Evolutionary conservation across 2,888 invertebrate species (phyloP).

Genomic region (Belgica antarctica): DNA sequence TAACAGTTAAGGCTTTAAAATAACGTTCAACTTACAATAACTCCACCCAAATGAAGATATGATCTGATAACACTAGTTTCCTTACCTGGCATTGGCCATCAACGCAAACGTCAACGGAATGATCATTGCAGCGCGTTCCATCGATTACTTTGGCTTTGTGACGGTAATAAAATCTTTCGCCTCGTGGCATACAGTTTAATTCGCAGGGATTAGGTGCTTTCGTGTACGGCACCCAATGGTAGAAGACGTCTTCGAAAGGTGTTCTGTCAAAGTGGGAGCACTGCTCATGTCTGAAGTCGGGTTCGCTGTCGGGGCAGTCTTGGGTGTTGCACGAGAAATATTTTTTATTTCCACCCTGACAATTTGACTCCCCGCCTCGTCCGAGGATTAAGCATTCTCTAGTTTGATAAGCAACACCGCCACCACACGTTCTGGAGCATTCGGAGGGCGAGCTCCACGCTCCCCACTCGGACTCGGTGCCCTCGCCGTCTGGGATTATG

Average conservation of each 20-base stretch:
- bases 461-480: constrained; percentile 68
- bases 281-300: constrained; percentile 85
- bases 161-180: constrained; percentile 86
- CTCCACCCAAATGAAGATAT: background rate
- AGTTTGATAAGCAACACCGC: constrained; percentile 84
- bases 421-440: constrained; percentile 90
- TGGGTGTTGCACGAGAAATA: constrained; percentile 91
- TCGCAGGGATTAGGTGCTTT: constrained; percentile 89
- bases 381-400: constrained; percentile 70
- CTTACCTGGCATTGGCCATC: constrained; percentile 87
- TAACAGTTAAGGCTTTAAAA: background rate
- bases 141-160: constrained; percentile 78
- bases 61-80: constrained; percentile 39
- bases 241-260: constrained; percentile 76
- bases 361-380: constrained; percentile 62
- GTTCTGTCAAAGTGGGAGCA: constrained; percentile 80
- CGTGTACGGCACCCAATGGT: constrained; percentile 86
- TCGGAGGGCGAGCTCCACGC: constrained; percentile 79
- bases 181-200: constrained; percentile 90
- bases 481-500: constrained; percentile 68
- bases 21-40: background rate
- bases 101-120: constrained; percentile 88
- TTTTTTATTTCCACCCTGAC: constrained; percentile 75
- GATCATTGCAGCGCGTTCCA: constrained; percentile 79
- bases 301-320: constrained; percentile 75